phyloP scores from a whole-genome alignment of 2,888 invertebrate species.

The Mellilla xanthometata region DNA sequence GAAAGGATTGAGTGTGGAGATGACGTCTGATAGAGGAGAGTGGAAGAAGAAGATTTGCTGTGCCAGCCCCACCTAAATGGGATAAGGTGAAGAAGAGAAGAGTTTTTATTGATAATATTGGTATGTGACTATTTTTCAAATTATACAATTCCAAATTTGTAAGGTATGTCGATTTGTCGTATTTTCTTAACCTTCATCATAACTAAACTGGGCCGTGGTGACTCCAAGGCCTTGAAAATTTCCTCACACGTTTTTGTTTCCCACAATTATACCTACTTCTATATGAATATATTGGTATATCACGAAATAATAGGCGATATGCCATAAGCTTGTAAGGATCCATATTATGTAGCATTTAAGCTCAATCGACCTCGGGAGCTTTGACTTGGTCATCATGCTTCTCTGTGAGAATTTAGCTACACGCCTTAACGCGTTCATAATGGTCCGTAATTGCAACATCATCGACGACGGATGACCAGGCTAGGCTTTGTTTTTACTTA shows the following conservation, averaged over 20 bases:
- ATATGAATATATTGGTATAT: slow-evolving; percentile 7
- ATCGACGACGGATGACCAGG: slow-evolving; percentile 16
- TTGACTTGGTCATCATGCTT: slow-evolving; percentile 51
- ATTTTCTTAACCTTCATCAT: too few relatives aligned
- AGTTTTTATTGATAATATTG: too few relatives aligned
- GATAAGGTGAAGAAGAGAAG: too few relatives aligned
- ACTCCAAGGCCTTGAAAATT: background rate
- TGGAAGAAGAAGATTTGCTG: too few relatives aligned
- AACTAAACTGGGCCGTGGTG: too few relatives aligned
- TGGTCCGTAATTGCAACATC: slow-evolving; percentile 55
- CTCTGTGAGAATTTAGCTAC: slow-evolving; percentile 63
- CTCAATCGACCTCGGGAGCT: slow-evolving; percentile 54
- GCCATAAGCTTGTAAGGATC: slow-evolving; percentile 39
- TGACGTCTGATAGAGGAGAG: too few relatives aligned
- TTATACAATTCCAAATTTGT: too few relatives aligned
- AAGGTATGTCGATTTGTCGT: too few relatives aligned
- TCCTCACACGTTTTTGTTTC: background rate
- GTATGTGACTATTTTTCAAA: too few relatives aligned
- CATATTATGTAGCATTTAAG: slow-evolving; percentile 65
- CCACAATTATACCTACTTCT: slow-evolving; percentile 3
- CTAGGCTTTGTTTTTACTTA: background rate
- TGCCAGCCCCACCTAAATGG: too few relatives aligned
- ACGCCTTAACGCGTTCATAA: slow-evolving; percentile 60
- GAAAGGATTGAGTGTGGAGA: too few relatives aligned
- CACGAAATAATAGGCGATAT: slow-evolving; percentile 19